Evolutionary conservation across 2,797 vertebrate genomes (phyloP), one percentile per base, ranked within the genome.

Genomic region (Bovichtus diacanthus): DNA sequence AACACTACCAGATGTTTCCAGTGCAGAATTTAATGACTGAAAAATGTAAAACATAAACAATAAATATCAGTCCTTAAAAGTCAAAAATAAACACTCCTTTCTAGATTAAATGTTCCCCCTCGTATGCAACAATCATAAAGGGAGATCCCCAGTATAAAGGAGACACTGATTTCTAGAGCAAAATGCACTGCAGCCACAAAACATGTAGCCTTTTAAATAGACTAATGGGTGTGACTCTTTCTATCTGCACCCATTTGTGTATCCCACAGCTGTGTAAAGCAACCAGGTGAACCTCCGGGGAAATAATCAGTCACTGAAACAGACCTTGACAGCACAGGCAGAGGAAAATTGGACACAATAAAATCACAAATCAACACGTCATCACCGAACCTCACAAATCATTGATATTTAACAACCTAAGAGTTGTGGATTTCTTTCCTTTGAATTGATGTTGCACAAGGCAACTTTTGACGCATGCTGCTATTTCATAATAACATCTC

Each of bases 1-100:
- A 31, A 34, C 4, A 10, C 25, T 13, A 41, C 78, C 76, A 81
- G 65, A 80, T 78, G 81, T 77, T 81, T 44, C 7, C 39, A 64
- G 29, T 27, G 23, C 0, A 23, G 27, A 34, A 21, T 34, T 5
- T 36, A 16, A 54, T 31, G n/a, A 10, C 36, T 36, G 27, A 60
- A 54, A 3, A 12, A 60, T 51, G 1, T 43, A 43, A 64, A 71
- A 23, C 13, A 5, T 29, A 65, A 71, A 62, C 5, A 31, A 1
- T 23, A 27, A 25, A 59, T 23, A n/a, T 27, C 15, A 4, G 13
- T 9, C 43, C 1, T 23, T 21, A 56, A 43, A 56, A 39, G 11
- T 56, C 8, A 10, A 27, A 34, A 3, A 56, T 2, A 16, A n/a
- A 65, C 1, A 9, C 44, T 29, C 55, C 63, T 44, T 55, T 62